These are phyloP conservation scores for Agrenia bidenticulata DNA, from an alignment of 2,888 invertebrate species.

Conservation along the genomic window DNA sequence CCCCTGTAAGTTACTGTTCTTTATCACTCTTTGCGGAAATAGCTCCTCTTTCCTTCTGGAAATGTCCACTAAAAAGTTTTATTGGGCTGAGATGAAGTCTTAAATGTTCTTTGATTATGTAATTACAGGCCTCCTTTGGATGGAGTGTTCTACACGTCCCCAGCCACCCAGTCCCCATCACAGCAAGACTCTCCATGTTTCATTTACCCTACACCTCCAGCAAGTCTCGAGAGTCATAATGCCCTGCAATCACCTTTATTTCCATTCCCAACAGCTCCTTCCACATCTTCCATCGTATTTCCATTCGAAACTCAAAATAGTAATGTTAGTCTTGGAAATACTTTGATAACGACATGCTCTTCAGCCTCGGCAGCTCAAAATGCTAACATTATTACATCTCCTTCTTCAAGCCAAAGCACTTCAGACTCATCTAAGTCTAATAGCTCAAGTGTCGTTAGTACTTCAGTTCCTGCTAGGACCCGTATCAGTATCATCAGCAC, in stretches of 20 bases:
- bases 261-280: constrained; percentile 62
- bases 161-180: constrained; percentile 62
- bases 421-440: background rate
- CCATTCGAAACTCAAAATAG: constrained; percentile 25
- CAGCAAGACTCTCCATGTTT: constrained; percentile 68
- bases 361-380: background rate
- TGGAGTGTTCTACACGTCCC: constrained; percentile 38
- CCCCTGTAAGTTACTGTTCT: constrained; percentile 32
- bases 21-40: background rate
- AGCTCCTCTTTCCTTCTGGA: background rate
- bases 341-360: constrained; percentile 6
- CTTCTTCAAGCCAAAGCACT: background rate
- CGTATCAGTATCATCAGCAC: background rate
- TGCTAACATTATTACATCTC: background rate
- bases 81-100: constrained; percentile 4
- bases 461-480: background rate
- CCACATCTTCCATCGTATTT: constrained; percentile 27
- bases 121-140: constrained; percentile 41
- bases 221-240: constrained; percentile 79
- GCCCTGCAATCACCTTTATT: constrained; percentile 60
- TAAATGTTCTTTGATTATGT: constrained; percentile 20
- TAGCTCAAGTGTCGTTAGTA: constrained; percentile 6
- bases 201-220: constrained; percentile 83
- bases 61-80: constrained; percentile 3
- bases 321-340: background rate